Base-by-base conservation (phyloP, 2,797 vertebrate species). In the Peromyscus melanophrys region DNA sequence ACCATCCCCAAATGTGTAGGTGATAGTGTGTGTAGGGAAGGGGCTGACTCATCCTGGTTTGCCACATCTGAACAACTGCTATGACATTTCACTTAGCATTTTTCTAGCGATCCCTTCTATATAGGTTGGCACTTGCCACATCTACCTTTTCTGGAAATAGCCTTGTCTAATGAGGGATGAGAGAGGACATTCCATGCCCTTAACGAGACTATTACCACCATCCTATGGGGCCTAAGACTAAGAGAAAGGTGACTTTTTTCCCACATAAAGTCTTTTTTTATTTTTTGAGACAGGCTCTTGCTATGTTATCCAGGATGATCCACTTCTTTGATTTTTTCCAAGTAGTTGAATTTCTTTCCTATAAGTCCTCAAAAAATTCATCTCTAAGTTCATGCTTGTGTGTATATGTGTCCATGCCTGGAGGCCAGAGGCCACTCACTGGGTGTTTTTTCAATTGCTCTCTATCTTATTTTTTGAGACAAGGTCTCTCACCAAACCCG, bases 21-120 rank as follows among this genome's bases (percentile, higher is more conserved):
- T 94, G 90, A 92, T 8, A 55, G 16, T 69, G 40, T 52, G 34
- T 90, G 90, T 49, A 31, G 71, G 71, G 80, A 88, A 90, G 63
- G 83, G 37, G 37, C 3, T 95, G 96, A 95, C n/a, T 97, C 92
- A 97, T 88, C 80, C 80, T 75, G 59, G 31, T 55, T 86, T 69
- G 40, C 55, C 57, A 10, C 59, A 86, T 85, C 90, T 88, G 90
- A 97, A 96, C 92, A 92, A 93, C 59, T 59, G 49, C 46, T 21
- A n/a, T 89, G 96, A 94, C 90, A 93, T 96, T 93, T 96, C 71
- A 25, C 71, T 95, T 78, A 69, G 49, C 67, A 61, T 96, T 52
- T 52, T 73, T 34, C 7, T 19, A 84, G 90, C 84, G 93, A 82
- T 49, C 93, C 89, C 93, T 96, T 88, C 75, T 90, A 75, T 6